Base-by-base conservation (phyloP, 2,888 invertebrate species). In the Cristatella mucedo region DNA sequence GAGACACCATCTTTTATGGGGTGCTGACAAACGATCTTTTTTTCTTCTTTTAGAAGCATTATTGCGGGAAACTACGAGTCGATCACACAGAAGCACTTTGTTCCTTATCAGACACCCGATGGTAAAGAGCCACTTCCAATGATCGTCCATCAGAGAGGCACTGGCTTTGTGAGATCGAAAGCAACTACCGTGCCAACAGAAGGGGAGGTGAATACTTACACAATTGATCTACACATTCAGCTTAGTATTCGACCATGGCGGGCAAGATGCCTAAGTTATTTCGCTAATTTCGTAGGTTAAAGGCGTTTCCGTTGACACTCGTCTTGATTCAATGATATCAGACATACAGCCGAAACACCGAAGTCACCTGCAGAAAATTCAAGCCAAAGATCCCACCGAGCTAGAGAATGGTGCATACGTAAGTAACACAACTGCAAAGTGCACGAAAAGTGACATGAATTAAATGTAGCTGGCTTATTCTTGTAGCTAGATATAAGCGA, bases 381-480 rank as follows among this genome's bases (percentile, higher is more conserved):
- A 54, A 34, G 32, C 51, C 4, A 60, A 59, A 43, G 59, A 63
- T 44, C 59, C 61, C 15, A 53, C 61, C n/a, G 60, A 61, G 43
- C 46, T 53, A 33, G 62, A 63, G 42, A 63, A 63, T 46, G 38
- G 48, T 40, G 62, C 61, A 22, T 61, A 61, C 54, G 62, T 62
- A 50, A 53, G 58, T 50, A 32, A n/a, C n/a, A n/a, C n/a, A n/a
- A n/a, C n/a, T n/a, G n/a, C n/a, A n/a, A n/a, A n/a, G n/a, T n/a
- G n/a, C n/a, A n/a, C n/a, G n/a, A n/a, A n/a, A n/a, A n/a, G n/a
- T n/a, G n/a, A n/a, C n/a, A n/a, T n/a, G n/a, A n/a, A n/a, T n/a
- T n/a, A n/a, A n/a, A n/a, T n/a, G n/a, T n/a, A n/a, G n/a, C n/a
- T n/a, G n/a, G n/a, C n/a, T n/a, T n/a, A n/a, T n/a, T n/a, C n/a